Evolutionary conservation across 2,888 invertebrate species (phyloP).

Genomic region (Aquatica leii): DNA sequence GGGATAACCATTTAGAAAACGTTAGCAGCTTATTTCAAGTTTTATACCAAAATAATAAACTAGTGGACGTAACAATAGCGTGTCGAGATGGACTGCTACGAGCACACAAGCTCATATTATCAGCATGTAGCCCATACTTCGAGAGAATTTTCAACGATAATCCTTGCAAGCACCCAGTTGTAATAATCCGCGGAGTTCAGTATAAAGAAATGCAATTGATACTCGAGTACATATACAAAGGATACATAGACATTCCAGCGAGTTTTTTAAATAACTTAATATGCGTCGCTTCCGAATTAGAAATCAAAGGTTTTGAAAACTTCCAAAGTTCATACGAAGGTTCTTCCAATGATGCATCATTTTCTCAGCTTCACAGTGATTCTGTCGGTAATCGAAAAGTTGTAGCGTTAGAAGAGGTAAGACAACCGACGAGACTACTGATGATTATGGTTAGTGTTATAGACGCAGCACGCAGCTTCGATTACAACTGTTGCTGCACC

Average conservation of each 20-base stretch:
- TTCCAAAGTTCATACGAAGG: slow-evolving; percentile 17
- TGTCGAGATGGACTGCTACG: slow-evolving; percentile 76
- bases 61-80: slow-evolving; percentile 75
- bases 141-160: slow-evolving; percentile 78
- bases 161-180: slow-evolving; percentile 76
- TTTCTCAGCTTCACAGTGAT: background rate
- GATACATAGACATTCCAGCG: slow-evolving; percentile 72
- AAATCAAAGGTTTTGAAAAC: slow-evolving; percentile 68
- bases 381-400: background rate
- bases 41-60: slow-evolving; percentile 73
- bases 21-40: slow-evolving; percentile 74
- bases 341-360: background rate
- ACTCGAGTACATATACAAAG: slow-evolving; percentile 76
- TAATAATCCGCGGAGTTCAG: slow-evolving; percentile 73
- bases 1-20: slow-evolving; percentile 79
- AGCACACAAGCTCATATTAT: slow-evolving; percentile 76
- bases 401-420: background rate
- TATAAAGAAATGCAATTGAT: slow-evolving; percentile 73
- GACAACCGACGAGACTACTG: background rate
- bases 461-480: background rate
- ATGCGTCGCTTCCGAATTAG: slow-evolving; percentile 73
- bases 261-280: slow-evolving; percentile 70
- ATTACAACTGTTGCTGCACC: background rate
- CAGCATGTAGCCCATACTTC: slow-evolving; percentile 80
- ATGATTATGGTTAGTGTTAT: background rate